Conservation (phyloP, 1,140 invertebrate genomes). For the Berghia stephanieae region DNA sequence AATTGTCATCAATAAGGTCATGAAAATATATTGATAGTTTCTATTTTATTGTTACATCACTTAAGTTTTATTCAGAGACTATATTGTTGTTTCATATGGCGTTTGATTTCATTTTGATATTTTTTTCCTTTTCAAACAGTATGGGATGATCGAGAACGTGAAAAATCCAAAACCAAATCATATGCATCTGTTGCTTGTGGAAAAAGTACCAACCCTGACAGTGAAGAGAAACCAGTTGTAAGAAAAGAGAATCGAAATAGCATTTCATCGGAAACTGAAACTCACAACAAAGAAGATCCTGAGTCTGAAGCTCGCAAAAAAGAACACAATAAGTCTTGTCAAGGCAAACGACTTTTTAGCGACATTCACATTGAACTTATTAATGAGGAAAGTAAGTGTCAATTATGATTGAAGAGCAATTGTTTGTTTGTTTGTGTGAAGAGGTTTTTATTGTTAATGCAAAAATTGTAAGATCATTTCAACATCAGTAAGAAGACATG, state of each 20-base stretch:
- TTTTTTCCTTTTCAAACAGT: not conserved
- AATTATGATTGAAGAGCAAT: not conserved
- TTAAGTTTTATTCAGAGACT: too few relatives aligned
- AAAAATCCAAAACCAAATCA: not conserved
- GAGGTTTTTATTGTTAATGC: not conserved
- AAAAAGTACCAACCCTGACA: not conserved
- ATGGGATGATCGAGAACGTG: not conserved
- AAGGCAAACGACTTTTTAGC: conserved; percentile 1
- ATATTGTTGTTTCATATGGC: not conserved
- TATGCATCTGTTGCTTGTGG: conserved; percentile 22
- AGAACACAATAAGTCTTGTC: not conserved
- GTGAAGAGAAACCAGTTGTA: not conserved
- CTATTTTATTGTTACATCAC: too few relatives aligned
- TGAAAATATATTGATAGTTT: too few relatives aligned
- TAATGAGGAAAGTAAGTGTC: too few relatives aligned
- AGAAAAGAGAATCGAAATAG: not conserved
- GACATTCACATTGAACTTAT: conserved; percentile 25
- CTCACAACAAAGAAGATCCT: not conserved
- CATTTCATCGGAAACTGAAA: not conserved
- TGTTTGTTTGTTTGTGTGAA: not conserved
- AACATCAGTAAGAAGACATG: not conserved
- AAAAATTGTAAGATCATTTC: not conserved
- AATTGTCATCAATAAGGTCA: too few relatives aligned
- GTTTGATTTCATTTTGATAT: not conserved
- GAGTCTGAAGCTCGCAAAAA: not conserved